phyloP scores from a whole-genome alignment of 2,797 vertebrate genomes.

The Premnoplex brunnescens region DNA sequence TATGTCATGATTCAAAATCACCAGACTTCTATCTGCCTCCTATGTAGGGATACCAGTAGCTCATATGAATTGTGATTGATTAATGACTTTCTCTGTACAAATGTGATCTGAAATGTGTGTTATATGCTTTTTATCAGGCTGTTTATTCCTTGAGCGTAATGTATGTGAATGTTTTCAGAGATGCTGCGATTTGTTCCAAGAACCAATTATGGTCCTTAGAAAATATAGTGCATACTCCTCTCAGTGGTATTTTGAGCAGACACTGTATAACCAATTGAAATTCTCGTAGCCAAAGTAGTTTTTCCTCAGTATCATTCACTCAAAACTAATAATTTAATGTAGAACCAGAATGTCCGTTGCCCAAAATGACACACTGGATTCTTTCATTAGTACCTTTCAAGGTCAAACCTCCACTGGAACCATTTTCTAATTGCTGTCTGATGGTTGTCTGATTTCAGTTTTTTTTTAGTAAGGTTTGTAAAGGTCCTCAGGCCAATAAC shows the following conservation, averaged over 20 bases:
- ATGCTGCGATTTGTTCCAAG: background rate
- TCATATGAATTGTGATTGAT: background rate
- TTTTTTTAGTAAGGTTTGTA: background rate
- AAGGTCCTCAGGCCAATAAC: background rate
- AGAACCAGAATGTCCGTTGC: background rate
- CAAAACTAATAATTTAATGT: background rate
- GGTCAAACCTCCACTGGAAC: background rate
- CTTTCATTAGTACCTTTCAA: background rate
- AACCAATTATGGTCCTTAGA: background rate
- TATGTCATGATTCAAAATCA: background rate
- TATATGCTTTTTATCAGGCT: background rate
- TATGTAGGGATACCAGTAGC: background rate
- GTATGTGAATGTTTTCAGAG: background rate
- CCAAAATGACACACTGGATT: background rate
- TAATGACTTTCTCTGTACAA: background rate
- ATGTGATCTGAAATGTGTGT: background rate
- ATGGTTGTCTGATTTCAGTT: background rate
- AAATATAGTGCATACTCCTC: background rate
- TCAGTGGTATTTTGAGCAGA: background rate
- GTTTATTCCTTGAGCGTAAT: background rate
- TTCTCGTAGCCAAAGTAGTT: background rate
- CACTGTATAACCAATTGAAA: background rate
- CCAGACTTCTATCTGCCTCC: background rate
- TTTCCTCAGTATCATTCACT: background rate
- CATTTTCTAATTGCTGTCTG: background rate